Evolutionary conservation across 2,113 vertebrate species (phyloP), one percentile per base, ranked within the genome.

Genomic region (Stegastes partitus): DNA sequence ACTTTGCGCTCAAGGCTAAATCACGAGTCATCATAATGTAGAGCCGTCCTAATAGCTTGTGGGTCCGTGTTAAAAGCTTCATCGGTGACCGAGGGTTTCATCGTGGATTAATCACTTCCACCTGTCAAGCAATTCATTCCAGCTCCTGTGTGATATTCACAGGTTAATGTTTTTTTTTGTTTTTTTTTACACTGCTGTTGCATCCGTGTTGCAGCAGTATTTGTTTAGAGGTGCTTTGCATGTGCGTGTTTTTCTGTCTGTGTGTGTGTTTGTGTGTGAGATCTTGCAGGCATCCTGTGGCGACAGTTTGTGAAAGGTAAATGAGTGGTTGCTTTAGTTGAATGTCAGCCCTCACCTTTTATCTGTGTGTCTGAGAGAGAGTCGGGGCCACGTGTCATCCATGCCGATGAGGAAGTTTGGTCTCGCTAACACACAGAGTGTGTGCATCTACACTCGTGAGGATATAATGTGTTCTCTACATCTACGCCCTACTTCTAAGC

Each of bases 281-380:
- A 66, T 47, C 37, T 58, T 51, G 31, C 9, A 64, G 67, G 11
- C 34, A 28, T 55, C 28, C 37, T 64, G 51, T 74, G 57, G 74
- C 51, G 26, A 70, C 59, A 64, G 53, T 39, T 47, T 68, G 67
- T 73, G 71, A 56, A 58, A 79, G 49, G 62, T 72, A 77, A 77
- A 81, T 85, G 49, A 71, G 56, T 66, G 54, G 57, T 57, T 66
- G 49, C 61, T 56, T 73, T 23, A 62, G 34, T 21, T 83, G 79
- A 87, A 73, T 71, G 84, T 62, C 81, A 81, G 57, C 23, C 19
- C 14, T 82, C 75, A 75, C 69, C 56, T 81, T n/a, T 89, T 83
- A 74, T 80, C 61, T 59, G 14, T 58, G 68, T 55, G 74, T 68
- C 50, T 73, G 45, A 71, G 72, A 65, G 53, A 77, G 62, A 81